Base-by-base conservation (phyloP, 2,888 invertebrate genomes). In the Brachypterus glaber region DNA sequence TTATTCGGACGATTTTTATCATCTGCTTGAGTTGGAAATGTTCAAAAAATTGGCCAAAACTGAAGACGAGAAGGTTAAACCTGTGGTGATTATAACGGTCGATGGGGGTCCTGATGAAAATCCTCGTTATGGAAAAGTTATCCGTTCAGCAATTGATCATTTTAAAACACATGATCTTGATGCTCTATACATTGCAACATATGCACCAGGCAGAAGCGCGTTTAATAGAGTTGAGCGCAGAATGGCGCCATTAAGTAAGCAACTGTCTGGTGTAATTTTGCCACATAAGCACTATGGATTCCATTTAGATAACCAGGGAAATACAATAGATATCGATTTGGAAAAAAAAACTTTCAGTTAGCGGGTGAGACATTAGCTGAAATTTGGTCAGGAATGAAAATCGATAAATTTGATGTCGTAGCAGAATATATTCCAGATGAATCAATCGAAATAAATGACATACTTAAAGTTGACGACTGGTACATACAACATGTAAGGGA, bases 171-270 rank as follows among this genome's bases (percentile, higher is more conserved):
- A 32, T 27, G 35, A 39, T 32, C 30, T 42, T 18, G 40, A 58
- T 39, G 54, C 50, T n/a, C 17, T 57, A 21, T 56, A 46, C 36
- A 40, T 58, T 7, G 50, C 47, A 8, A 58, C 54, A 17, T 56
- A 56, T 41, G 58, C 58, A 13, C 59, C 62, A 25, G 58, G 59
- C 7, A 48, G 58, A 40, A 55, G 54, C 41, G 56, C 58, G 9
- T 60, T 49, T 31, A 64, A 62, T 43, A 49, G 47, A 36, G 59
- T 59, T 1, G 58, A 62, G 41, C 21, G 59, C 18, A 30, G 61
- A 30, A 59, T 64, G 56, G 60, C 60, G 27, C 58, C 59, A n/a
- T 42, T 62, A 4, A 59, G 57, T 33, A 37, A 47, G 18, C 48
- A 59, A 39, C 45, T 64, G n/a, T 18, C 55, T 4, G 39, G 39